A percentile compares a stretch with the other conserved stretches of the same genome.
Evolutionary conservation across 1,140 invertebrate species (phyloP).

Genomic region (Drosophila virilis): DNA sequence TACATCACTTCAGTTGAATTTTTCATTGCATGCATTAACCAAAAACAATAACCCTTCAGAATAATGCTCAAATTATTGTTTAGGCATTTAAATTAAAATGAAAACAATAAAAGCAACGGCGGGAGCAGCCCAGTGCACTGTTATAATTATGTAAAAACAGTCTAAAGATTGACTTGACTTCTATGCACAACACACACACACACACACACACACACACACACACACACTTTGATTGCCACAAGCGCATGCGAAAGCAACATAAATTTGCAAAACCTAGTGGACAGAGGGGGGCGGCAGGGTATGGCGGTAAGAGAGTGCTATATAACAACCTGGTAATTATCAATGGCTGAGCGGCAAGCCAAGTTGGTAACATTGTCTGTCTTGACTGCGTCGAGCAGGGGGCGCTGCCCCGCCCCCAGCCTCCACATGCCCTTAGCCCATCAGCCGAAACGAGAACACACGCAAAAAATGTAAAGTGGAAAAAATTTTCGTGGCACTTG

Average conservation of each 20-base stretch:
- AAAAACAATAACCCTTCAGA: conserved; percentile 75
- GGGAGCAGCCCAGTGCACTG: conserved; percentile 58
- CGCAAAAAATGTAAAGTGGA: conserved; percentile 80
- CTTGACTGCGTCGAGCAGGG: conserved; percentile 33
- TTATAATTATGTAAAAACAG: conserved; percentile 82
- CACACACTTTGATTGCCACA: conserved; percentile 23
- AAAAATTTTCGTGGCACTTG: conserved; percentile 70
- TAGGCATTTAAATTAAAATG: conserved; percentile 79
- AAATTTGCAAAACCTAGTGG: conserved; percentile 55
- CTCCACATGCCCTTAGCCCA: conserved; percentile 25
- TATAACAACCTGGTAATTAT: conserved; percentile 77
- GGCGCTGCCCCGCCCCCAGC: not conserved
- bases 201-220: conserved; percentile 22
- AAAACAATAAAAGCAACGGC: conserved; percentile 70
- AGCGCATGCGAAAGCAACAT: conserved; percentile 76
- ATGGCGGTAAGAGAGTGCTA: conserved; percentile 12
- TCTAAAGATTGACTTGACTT: conserved; percentile 81
- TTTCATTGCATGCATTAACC: conserved; percentile 66
- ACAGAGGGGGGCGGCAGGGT: not conserved
- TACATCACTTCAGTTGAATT: conserved; percentile 50
- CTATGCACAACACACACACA: conserved; percentile 38
- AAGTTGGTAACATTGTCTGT: conserved; percentile 68
- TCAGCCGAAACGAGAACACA: conserved; percentile 59
- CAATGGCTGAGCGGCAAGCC: conserved; percentile 71
- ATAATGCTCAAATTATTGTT: conserved; percentile 81